phyloP scores from a whole-genome alignment of 2,888 invertebrate species.

The Reticulitermes lucifugus region DNA sequence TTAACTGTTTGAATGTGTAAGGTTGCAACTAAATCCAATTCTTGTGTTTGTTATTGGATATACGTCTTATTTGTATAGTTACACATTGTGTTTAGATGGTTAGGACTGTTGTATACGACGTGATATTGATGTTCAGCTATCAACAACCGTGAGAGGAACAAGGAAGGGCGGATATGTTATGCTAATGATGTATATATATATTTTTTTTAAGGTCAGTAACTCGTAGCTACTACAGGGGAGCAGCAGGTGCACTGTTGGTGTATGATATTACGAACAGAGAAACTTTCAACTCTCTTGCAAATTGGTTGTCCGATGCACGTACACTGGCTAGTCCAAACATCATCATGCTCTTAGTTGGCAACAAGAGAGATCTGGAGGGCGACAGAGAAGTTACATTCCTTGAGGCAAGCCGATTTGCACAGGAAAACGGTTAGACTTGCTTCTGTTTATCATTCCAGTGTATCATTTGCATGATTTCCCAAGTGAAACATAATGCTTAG shows the following conservation, averaged over 20 bases:
- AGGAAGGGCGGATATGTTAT: not conserved
- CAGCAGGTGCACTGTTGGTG: slow-evolving; percentile 66
- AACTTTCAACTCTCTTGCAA: slow-evolving; percentile 67
- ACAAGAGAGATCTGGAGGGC: slow-evolving; percentile 85
- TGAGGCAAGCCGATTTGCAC: slow-evolving; percentile 86
- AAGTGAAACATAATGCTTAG: too few species aligned
- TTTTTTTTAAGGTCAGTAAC: slow-evolving; percentile 70
- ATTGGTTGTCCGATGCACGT: slow-evolving; percentile 79
- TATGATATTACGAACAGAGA: slow-evolving; percentile 66
- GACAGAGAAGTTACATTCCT: slow-evolving; percentile 85
- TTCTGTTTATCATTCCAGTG: not conserved
- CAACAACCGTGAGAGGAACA: too few species aligned
- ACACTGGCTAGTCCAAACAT: slow-evolving; percentile 86
- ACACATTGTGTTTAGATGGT: too few species aligned
- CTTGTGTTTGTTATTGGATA: too few species aligned
- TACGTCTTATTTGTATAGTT: too few species aligned
- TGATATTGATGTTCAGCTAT: too few species aligned
- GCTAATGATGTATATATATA: not conserved
- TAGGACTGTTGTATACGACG: too few species aligned
- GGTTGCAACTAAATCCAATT: too few species aligned
- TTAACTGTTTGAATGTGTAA: too few species aligned
- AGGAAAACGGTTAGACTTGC: slow-evolving; percentile 81
- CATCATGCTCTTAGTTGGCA: slow-evolving; percentile 83
- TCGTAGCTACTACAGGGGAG: slow-evolving; percentile 79
- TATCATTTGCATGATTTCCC: too few species aligned